Evolutionary conservation across 1,140 invertebrate genomes (phyloP).

Genomic region (Zelostemma sp.): DNA sequence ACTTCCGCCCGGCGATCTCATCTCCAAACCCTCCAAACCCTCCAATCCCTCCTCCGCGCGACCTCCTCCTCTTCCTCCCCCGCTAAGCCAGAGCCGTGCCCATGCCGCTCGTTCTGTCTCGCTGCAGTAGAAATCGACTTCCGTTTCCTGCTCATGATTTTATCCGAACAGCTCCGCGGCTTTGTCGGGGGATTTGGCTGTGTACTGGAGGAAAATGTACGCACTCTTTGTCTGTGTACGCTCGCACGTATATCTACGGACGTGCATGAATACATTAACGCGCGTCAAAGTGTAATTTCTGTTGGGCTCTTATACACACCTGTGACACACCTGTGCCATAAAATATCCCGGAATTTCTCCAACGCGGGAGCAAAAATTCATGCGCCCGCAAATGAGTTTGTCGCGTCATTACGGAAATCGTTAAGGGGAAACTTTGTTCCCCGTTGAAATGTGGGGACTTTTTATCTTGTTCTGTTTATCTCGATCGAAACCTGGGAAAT

Average conservation of each 20-base stretch:
- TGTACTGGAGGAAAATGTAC: conserved; percentile 18
- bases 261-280: conserved; percentile 26
- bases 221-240: conserved; percentile 32
- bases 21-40: conserved; percentile 43
- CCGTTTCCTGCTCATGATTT: conserved; percentile 49
- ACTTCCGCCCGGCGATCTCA: conserved; percentile 55
- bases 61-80: conserved; percentile 10
- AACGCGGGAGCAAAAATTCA: no score
- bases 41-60: conserved; percentile 19
- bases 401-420: no score
- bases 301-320: conserved; percentile 38
- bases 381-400: no score
- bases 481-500: no score
- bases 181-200: conserved; percentile 12
- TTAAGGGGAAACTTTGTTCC: background rate
- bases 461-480: background rate
- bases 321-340: conserved; percentile 10
- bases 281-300: conserved; percentile 48
- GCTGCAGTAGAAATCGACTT: conserved; percentile 56
- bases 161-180: conserved; percentile 33
- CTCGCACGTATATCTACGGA: conserved; percentile 9
- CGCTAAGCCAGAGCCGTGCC: conserved; percentile 16
- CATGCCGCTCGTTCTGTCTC: conserved; percentile 45
- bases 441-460: background rate
- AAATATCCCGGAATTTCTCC: background rate